phyloP scores from a whole-genome alignment of 2,113 vertebrate genomes.

The Phalacrocorax brasilianus region DNA sequence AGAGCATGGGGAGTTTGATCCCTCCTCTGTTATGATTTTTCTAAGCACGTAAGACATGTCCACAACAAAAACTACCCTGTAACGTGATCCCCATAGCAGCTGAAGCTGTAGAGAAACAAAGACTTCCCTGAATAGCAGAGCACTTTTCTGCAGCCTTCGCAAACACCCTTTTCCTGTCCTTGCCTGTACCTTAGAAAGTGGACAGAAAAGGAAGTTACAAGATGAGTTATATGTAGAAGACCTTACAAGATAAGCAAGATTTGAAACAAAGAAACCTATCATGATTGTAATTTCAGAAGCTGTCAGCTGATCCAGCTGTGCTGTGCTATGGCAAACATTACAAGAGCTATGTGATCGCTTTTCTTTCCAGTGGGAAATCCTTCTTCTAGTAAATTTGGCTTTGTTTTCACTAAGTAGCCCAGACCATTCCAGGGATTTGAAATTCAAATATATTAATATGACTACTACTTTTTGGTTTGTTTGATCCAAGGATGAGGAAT shows the following conservation, averaged over 20 bases:
- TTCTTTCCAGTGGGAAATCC: neutral
- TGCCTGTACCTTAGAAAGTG: neutral
- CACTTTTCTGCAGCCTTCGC: neutral
- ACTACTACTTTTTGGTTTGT: neutral
- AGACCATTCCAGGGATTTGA: neutral
- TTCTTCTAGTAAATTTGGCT: neutral
- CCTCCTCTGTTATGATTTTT: neutral
- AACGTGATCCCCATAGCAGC: neutral
- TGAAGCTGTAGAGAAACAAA: neutral
- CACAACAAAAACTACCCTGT: neutral
- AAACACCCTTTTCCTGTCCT: neutral
- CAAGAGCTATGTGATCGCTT: fast-evolving
- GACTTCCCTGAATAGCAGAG: neutral
- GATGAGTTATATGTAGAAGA: neutral
- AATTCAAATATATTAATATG: neutral
- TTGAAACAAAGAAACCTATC: neutral
- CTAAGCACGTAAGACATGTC: fast-evolving
- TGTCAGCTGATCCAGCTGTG: neutral
- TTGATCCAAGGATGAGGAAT: neutral
- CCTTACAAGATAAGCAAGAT: neutral
- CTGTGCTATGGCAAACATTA: neutral
- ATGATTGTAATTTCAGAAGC: neutral
- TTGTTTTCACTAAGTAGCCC: neutral
- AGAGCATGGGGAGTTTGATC: neutral
- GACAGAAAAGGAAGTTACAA: neutral